Evolutionary conservation across 2,888 invertebrate species (phyloP), one percentile per base, ranked within the genome.

Genomic region (Polydesmus complanatus): DNA sequence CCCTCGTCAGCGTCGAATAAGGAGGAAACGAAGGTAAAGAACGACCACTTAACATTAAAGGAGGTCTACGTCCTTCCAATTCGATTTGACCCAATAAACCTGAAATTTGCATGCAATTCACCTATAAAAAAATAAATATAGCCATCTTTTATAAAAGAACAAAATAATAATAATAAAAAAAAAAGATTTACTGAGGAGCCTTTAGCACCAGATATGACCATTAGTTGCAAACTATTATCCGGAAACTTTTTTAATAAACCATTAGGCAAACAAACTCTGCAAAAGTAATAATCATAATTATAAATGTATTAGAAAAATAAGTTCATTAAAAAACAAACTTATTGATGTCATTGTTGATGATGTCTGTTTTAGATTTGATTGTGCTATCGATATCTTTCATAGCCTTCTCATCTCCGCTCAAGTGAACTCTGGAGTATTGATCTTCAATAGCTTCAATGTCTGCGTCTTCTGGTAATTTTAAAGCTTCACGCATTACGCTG

Each of bases 171-270:
- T 21, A 58, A 11, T 8, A 22, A 54, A 54, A 54, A 8, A 23
- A 27, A 68, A 3, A 68, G 66, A 68, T 74, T 73, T 67, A 80
- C 97, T 60, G 88, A 86, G 0, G 95, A 92, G n/a, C 96, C 98
- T 75, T 99, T 99, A 0, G 98, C 98, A 64, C 98, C 98, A 21
- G 97, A 94, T 69, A 91, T 84, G 0, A 98, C 95, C 96, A 99
- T 97, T 67, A 98, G 74, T 73, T 97, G 96, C n/a, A 99, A 80
- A 76, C 95, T 95, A 73, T 99, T 99, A 21, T 83, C 76, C 0
- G 98, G 97, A 71, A 98, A 98, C 68, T 85, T 82, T 64, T 85
- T 83, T 5, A 91, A 75, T 51, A 99, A 78, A 1, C 96, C 96
- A 62, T 80, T 67, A 0, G 90, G 87, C 62, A 96, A 78, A 71